Conservation (phyloP, 2,888 invertebrate genomes). For the Myopa testacea region DNA sequence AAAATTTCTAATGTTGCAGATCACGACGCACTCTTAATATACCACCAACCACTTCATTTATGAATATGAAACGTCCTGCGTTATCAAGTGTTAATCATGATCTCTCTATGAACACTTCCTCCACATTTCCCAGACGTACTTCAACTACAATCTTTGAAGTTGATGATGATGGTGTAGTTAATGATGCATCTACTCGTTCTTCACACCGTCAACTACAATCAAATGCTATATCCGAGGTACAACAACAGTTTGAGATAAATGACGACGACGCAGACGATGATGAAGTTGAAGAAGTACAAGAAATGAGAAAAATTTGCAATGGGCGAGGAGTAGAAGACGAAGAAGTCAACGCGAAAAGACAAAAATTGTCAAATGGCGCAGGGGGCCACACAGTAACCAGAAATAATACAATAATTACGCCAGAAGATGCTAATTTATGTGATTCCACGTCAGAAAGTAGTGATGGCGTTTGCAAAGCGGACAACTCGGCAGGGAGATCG, state of each 20-base stretch:
- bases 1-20: slow-evolving; percentile 48
- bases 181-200: slow-evolving; percentile 24
- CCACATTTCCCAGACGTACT: slow-evolving; percentile 48
- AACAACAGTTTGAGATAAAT: background rate
- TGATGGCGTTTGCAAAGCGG: slow-evolving; percentile 47
- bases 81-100: slow-evolving; percentile 49
- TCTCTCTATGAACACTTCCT: slow-evolving; percentile 22
- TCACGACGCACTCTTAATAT: slow-evolving; percentile 63
- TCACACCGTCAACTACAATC: background rate
- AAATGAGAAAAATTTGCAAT: slow-evolving; percentile 44
- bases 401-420: slow-evolving; percentile 12
- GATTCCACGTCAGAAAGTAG: slow-evolving; percentile 58
- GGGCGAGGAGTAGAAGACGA: slow-evolving; percentile 40
- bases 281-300: slow-evolving; percentile 44
- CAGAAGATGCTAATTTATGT: slow-evolving; percentile 45
- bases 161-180: slow-evolving; percentile 43
- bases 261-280: slow-evolving; percentile 45
- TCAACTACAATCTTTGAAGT: slow-evolving; percentile 52
- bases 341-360: slow-evolving; percentile 42
- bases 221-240: background rate
- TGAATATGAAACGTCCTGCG: slow-evolving; percentile 56
- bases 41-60: slow-evolving; percentile 48
- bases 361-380: slow-evolving; percentile 47
- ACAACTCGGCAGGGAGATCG: background rate
- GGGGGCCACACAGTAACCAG: slow-evolving; percentile 8